Base-by-base conservation (phyloP, 2,113 vertebrate species). In the Pyxicephalus adspersus region DNA sequence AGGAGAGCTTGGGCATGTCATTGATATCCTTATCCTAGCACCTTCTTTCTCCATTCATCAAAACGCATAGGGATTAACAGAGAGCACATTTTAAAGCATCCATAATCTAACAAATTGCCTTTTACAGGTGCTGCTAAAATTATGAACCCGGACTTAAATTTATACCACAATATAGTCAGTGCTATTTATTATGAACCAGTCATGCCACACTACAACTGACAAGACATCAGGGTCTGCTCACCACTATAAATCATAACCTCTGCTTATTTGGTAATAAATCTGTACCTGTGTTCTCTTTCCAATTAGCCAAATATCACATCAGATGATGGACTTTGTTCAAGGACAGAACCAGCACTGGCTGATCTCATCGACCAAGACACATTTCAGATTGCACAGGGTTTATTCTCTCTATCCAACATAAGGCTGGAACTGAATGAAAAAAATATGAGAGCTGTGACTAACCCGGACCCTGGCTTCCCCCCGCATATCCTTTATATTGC, bases 401-500 rank as follows among this genome's bases (percentile, higher is more conserved):
- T 98, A 83, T 95, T 98, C 80, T 85, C 87, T 28, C 88, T 84
- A 26, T 92, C 83, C 0, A 85, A 88, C 45, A 84, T 97, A 74
- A 81, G 22, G 20, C 89, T 98, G 85, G 87, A 86, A 71, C 92
- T 85, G 84, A 83, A 86, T 11, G 89, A 87, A 25, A 88, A 92
- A n/a, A 84, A 86, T 0, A 70, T 96, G 6, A 89, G 73, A 84
- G 92, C 86, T 5, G 45, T 88, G 84, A 89, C 92, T 55, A 76
- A 9, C 51, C 73, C 85, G 26, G 85, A 86, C 2, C 80, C 91
- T 0, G 77, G 83, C 15, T 76, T 91, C 76, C 79, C 55, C 57
- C 93, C 93, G 0, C 86, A 96, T 0, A 72, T 95, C 83, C 90
- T 98, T 23, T 96, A 90, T 4, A 90, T 97, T 28, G 88, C 90